Conservation (phyloP, 2,888 invertebrate species). For the Parelbella ahira region DNA sequence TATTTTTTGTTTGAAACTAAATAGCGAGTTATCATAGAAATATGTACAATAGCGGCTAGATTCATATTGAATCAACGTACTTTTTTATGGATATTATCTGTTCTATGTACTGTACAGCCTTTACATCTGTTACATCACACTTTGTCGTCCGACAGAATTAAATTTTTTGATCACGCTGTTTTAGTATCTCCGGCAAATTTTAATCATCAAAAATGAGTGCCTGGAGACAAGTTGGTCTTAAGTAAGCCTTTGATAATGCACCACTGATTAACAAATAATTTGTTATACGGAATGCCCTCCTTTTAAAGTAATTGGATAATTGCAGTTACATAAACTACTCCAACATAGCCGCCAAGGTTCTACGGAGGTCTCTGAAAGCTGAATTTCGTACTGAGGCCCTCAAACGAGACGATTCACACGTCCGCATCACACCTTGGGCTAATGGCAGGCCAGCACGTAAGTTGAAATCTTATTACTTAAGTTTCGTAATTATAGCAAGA, state of each 20-base stretch:
- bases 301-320: too few relatives aligned
- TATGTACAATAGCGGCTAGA: too few relatives aligned
- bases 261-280: too few relatives aligned
- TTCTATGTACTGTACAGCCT: too few relatives aligned
- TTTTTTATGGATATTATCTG: too few relatives aligned
- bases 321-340: conserved; percentile 97
- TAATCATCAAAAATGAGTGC: conserved; percentile 81
- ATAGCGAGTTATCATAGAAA: too few relatives aligned
- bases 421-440: conserved; percentile 93
- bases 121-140: conserved; percentile 47
- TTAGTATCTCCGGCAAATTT: conserved; percentile 31
- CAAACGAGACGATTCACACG: conserved; percentile 87
- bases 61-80: too few relatives aligned
- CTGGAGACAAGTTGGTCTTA: conserved; percentile 92
- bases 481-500: too few relatives aligned
- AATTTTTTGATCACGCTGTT: conserved; percentile 25
- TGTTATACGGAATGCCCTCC: too few relatives aligned
- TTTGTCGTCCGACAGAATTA: conserved; percentile 1
- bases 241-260: too few relatives aligned
- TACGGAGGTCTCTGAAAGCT: conserved; percentile 89
- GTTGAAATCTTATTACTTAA: too few relatives aligned
- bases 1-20: too few relatives aligned
- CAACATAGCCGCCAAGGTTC: conserved; percentile 92
- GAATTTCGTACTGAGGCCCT: conserved; percentile 86
- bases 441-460: conserved; percentile 93